These are phyloP conservation scores for Dicerorhinus sumatrensis DNA, from an alignment of 2,113 vertebrate genomes.

Conservation along the genomic window DNA sequence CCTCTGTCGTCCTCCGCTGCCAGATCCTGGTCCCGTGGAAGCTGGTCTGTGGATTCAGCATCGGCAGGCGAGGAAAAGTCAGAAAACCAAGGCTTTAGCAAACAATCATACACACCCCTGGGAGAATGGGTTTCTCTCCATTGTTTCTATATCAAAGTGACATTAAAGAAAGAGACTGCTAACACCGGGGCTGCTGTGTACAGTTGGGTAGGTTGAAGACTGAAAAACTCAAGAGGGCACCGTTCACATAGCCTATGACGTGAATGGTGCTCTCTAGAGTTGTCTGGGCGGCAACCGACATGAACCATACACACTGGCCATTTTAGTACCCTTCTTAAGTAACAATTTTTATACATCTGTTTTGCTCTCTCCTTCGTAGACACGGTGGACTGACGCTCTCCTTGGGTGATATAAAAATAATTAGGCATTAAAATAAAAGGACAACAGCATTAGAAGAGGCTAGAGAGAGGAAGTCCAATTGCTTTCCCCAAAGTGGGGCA, in stretches of 20 bases:
- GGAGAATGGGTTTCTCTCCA: neutral
- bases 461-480: neutral
- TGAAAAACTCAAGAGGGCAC: neutral
- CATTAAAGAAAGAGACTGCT: neutral
- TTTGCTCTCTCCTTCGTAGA: neutral
- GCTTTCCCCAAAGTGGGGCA: neutral
- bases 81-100: neutral
- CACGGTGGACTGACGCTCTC: neutral
- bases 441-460: neutral
- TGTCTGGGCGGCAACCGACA: neutral
- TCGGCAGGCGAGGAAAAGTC: neutral
- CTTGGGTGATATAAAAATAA: neutral
- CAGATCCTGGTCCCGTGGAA: slow-evolving; percentile 85
- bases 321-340: neutral
- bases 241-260: neutral
- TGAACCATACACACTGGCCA: neutral
- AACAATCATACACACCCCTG: too few relatives aligned
- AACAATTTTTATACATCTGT: neutral
- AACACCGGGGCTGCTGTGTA: neutral
- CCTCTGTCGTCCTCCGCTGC: slow-evolving; percentile 85
- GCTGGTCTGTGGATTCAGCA: slow-evolving; percentile 35
- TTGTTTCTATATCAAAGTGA: neutral
- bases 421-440: neutral
- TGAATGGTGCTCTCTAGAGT: neutral
- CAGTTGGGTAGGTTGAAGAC: neutral